Evolutionary conservation across 2,888 invertebrate genomes (phyloP).

Genomic region (Athalia cordata): DNA sequence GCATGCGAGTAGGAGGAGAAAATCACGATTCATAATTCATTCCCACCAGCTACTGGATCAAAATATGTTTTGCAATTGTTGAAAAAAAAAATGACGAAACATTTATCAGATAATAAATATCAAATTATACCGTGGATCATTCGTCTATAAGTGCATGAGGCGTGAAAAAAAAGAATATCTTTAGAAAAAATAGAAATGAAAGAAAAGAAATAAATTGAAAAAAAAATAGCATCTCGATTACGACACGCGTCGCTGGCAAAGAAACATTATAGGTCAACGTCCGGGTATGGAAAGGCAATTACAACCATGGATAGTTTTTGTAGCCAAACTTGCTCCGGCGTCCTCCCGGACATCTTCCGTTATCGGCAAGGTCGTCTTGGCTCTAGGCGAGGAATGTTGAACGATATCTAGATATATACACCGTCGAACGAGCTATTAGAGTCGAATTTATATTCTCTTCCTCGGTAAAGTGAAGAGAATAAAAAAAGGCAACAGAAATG

Average conservation of each 20-base stretch:
- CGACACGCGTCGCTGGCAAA: constrained; percentile 42
- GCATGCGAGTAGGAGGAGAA: no score
- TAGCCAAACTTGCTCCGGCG: constrained; percentile 41
- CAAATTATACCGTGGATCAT: no score
- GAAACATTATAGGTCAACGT: constrained; percentile 42
- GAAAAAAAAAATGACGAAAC: not conserved
- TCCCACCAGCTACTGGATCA: no score
- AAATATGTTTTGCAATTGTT: not conserved
- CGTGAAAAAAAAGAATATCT: not conserved
- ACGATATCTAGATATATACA: constrained; percentile 41
- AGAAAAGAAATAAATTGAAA: not conserved
- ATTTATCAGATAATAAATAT: not conserved
- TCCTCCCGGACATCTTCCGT: constrained; percentile 44
- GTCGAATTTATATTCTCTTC: not conserved
- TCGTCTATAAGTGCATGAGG: not conserved
- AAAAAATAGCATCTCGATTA: constrained; percentile 36
- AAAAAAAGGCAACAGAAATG: not conserved
- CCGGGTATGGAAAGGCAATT: constrained; percentile 43
- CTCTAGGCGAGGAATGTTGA: constrained; percentile 43
- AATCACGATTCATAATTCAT: no score
- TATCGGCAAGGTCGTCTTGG: constrained; percentile 43
- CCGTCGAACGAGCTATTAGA: constrained; percentile 13
- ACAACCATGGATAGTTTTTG: constrained; percentile 39
- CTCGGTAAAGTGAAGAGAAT: not conserved
- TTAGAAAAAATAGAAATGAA: not conserved